Evolutionary conservation across 2,113 vertebrate genomes (phyloP).

Genomic region (Aphyosemion australe): DNA sequence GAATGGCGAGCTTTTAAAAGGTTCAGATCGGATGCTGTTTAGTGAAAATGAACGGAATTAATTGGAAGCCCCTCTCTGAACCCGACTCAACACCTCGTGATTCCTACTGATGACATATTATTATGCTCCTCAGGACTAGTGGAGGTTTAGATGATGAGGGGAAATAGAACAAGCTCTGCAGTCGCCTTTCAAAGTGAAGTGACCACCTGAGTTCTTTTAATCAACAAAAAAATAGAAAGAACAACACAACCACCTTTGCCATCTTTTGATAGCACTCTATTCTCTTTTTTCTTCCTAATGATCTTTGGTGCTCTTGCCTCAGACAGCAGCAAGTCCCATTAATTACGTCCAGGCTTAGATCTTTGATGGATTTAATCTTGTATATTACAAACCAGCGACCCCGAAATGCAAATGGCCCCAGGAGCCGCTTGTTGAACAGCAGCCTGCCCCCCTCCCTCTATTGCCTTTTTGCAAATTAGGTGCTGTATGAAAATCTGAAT

Average conservation of each 20-base stretch:
- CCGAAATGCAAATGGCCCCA: conserved; percentile 77
- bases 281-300: conserved; percentile 49
- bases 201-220: conserved; percentile 70
- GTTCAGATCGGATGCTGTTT: conserved; percentile 41
- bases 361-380: conserved; percentile 84
- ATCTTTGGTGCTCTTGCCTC: conserved; percentile 60
- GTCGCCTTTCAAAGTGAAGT: conserved; percentile 68
- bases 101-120: conserved; percentile 25
- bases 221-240: conserved; percentile 52
- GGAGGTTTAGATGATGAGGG: conserved; percentile 17
- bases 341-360: conserved; percentile 76
- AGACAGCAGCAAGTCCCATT: conserved; percentile 65
- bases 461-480: conserved; percentile 80
- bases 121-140: conserved; percentile 18
- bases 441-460: conserved; percentile 2
- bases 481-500: conserved; percentile 77
- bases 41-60: conserved; percentile 37
- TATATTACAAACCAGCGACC: conserved; percentile 77
- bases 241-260: conserved; percentile 64
- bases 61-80: conserved; percentile 27
- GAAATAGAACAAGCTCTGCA: conserved; percentile 25
- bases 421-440: conserved; percentile 53
- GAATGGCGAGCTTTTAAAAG: conserved; percentile 11
- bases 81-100: not conserved
- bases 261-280: conserved; percentile 55